Evolutionary conservation across 1,140 invertebrate genomes (phyloP), one percentile per base, ranked within the genome.

Genomic region (Leptinotarsa texana): DNA sequence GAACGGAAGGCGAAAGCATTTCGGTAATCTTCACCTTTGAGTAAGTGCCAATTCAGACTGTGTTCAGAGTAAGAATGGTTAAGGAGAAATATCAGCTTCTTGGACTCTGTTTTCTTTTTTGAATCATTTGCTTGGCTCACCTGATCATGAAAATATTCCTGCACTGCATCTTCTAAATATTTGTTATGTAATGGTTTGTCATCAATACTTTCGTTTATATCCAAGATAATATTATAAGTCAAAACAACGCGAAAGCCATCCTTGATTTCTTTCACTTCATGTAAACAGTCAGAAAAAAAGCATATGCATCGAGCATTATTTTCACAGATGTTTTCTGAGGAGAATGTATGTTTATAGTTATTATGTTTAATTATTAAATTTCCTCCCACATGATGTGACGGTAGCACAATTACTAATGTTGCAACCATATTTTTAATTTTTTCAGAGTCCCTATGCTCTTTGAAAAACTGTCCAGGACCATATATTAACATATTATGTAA

Each of bases 401-500:
- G 51, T 57, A 57, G n/a, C 3, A 57, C 51, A 57, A 57, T 13
- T n/a, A 57, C 51, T n/a, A 57, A 57, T 57, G 51, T 57, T 2
- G 51, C 51, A 17, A 57, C 51, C 51, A 57, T 57, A n/a, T 57
- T 57, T 57, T 57, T 6, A 4, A 4, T 5, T 57, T 57, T 57
- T 57, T 57, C 51, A 57, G 51, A 17, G n/a, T 57, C 51, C n/a
- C 51, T 57, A n/a, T 57, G 51, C 6, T 57, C 51, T 17, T n/a
- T n/a, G n/a, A 57, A 57, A n/a, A 57, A 57, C 51, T 57, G 51
- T 57, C 51, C 51, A 15, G 51, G 51, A n/a, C 13, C 17, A n/a
- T 57, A 57, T 15, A 57, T 57, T 17, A 57, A n/a, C 51, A 57
- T 57, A n/a, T 57, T 57, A 57, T 57, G 51, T 57, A 57, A n/a